Conservation (phyloP, 2,797 vertebrate species). For the Parotocinclus haroldoi region DNA sequence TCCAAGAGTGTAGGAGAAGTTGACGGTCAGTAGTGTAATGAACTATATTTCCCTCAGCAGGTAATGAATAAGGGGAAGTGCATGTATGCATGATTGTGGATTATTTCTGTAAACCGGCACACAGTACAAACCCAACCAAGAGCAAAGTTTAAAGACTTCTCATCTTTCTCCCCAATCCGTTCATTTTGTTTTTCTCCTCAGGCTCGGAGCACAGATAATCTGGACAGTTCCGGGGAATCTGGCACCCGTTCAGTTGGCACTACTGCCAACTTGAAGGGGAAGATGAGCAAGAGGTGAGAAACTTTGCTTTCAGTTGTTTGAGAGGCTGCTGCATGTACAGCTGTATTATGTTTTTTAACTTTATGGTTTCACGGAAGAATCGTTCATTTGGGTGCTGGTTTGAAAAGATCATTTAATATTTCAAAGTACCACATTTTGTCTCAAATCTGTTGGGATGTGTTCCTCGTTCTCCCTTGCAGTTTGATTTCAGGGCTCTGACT, state of each 20-base stretch:
- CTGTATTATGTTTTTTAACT: no score
- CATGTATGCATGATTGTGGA: background rate
- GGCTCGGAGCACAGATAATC: constrained; percentile 77
- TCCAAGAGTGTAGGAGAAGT: constrained; percentile 3
- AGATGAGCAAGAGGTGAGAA: constrained; percentile 74
- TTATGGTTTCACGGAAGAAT: no score
- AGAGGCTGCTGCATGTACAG: no score
- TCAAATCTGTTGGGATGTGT: no score
- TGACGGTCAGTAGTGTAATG: constrained; percentile 3
- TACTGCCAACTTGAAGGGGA: constrained; percentile 69
- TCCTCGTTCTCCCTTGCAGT: no score
- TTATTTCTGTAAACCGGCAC: background rate
- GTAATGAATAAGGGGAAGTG: constrained; percentile 5
- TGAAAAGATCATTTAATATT: no score
- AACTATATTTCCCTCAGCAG: background rate
- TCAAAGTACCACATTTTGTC: no score
- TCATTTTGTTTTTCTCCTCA: constrained; percentile 36
- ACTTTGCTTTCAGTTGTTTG: no score
- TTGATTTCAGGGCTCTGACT: no score
- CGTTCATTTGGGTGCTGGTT: no score
- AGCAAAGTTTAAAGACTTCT: constrained; percentile 1
- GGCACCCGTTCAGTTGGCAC: constrained; percentile 65
- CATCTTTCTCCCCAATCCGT: background rate
- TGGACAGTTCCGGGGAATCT: constrained; percentile 73
- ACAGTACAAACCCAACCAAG: background rate